Evolutionary conservation across 1,140 invertebrate species (phyloP).

Genomic region (Leucophenga varia): DNA sequence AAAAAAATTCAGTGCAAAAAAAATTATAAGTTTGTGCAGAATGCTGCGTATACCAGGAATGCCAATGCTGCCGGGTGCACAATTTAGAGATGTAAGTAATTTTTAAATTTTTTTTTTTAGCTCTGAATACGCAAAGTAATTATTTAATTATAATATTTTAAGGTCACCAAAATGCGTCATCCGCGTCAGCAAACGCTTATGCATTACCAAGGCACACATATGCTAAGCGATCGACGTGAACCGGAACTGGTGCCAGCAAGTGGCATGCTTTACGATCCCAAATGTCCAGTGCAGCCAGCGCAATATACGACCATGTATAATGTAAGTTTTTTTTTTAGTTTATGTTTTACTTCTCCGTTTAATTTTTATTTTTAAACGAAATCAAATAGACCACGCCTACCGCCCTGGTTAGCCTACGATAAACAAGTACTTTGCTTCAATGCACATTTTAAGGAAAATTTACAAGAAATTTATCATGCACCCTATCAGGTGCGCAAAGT

Average conservation of each 20-base stretch:
- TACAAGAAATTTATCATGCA: constrained; percentile 70
- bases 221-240: constrained; percentile 46
- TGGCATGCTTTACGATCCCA: constrained; percentile 40
- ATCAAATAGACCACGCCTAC: constrained; percentile 67
- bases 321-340: too few relatives aligned
- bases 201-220: constrained; percentile 56
- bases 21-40: too few relatives aligned
- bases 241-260: constrained; percentile 36
- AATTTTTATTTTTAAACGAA: too few relatives aligned
- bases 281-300: constrained; percentile 29
- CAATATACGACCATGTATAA: constrained; percentile 66
- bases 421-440: constrained; percentile 83
- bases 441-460: constrained; percentile 82
- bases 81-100: constrained; percentile 47
- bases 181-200: constrained; percentile 53
- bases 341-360: constrained; percentile 69
- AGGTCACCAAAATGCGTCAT: constrained; percentile 63
- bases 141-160: too few relatives aligned
- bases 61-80: constrained; percentile 47
- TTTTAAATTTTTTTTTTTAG: too few relatives aligned
- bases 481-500: constrained; percentile 75
- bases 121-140: too few relatives aligned
- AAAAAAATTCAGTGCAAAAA: constrained; percentile 15
- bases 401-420: constrained; percentile 84
- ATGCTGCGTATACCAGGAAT: constrained; percentile 49